phyloP scores from a whole-genome alignment of 2,113 vertebrate species.

The Ploceus nigricollis region DNA sequence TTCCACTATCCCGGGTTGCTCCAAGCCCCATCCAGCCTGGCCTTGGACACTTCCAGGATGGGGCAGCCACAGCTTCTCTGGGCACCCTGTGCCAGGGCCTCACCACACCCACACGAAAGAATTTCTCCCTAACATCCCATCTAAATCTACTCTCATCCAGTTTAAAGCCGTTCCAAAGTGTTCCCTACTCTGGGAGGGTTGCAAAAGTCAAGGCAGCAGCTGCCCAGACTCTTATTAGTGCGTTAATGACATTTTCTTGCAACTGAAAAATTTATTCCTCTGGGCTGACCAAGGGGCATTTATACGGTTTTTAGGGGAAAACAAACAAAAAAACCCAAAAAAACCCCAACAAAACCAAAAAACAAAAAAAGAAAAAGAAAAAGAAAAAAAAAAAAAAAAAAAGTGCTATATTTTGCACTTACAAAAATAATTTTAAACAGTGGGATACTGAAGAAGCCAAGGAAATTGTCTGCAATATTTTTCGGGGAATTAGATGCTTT shows the following conservation, averaged over 20 bases:
- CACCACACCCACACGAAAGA: not conserved
- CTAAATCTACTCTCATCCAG: not conserved
- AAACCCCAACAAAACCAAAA: not conserved
- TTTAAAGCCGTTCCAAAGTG: not conserved
- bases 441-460: not conserved
- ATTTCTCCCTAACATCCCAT: not conserved
- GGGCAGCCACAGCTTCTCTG: not conserved
- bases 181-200: not conserved
- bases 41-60: not conserved
- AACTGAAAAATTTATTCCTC: not conserved
- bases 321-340: too few species aligned
- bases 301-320: rapidly evolving
- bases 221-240: not conserved
- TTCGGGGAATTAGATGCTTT: not conserved
- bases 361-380: not conserved
- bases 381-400: not conserved
- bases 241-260: rapidly evolving
- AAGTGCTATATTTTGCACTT: not conserved
- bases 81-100: not conserved
- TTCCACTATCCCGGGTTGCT: rapidly evolving
- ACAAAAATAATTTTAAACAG: not conserved
- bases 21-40: rapidly evolving
- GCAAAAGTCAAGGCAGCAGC: not conserved
- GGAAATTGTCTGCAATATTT: not conserved
- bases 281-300: not conserved